Conservation (phyloP, 2,888 invertebrate species). For the Eledona agricola region DNA sequence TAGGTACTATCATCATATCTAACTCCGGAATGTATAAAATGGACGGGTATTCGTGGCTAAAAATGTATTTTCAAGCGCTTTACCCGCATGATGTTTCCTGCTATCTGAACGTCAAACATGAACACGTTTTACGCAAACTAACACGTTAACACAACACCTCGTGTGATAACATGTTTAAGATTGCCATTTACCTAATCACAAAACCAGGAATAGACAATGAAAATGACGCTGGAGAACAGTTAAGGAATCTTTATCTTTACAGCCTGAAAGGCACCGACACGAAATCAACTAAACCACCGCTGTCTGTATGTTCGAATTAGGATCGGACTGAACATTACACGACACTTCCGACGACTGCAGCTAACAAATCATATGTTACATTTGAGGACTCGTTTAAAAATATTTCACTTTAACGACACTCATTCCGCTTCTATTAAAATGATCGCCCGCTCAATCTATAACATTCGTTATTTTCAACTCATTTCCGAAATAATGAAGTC, state of each 20-base stretch:
- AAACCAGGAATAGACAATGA: slow-evolving; percentile 35
- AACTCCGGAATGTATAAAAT: slow-evolving; percentile 19
- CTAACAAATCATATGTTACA: slow-evolving; percentile 12
- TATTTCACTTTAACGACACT: slow-evolving; percentile 8
- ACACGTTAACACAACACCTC: slow-evolving; percentile 34
- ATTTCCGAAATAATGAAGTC: slow-evolving; percentile 4
- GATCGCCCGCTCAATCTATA: slow-evolving; percentile 14
- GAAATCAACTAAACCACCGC: slow-evolving; percentile 17
- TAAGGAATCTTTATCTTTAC: slow-evolving; percentile 31
- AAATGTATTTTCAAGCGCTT: slow-evolving; percentile 19
- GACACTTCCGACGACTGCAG: slow-evolving; percentile 4
- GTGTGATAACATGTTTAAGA: slow-evolving; percentile 34
- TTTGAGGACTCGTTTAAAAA: slow-evolving; percentile 9
- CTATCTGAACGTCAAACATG: slow-evolving; percentile 36
- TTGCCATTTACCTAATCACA: slow-evolving; percentile 37
- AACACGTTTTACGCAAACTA: slow-evolving; percentile 35
- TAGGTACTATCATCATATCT: too few species aligned
- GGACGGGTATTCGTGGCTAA: slow-evolving; percentile 6
- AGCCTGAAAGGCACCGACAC: slow-evolving; percentile 24
- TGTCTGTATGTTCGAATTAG: slow-evolving; percentile 18
- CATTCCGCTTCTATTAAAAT: slow-evolving; percentile 4
- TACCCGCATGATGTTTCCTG: slow-evolving; percentile 31
- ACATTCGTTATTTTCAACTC: slow-evolving; percentile 9
- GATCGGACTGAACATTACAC: slow-evolving; percentile 8
- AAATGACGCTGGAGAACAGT: slow-evolving; percentile 31